Conservation (phyloP, 2,113 vertebrate genomes). For the Orthonyx spaldingii region DNA sequence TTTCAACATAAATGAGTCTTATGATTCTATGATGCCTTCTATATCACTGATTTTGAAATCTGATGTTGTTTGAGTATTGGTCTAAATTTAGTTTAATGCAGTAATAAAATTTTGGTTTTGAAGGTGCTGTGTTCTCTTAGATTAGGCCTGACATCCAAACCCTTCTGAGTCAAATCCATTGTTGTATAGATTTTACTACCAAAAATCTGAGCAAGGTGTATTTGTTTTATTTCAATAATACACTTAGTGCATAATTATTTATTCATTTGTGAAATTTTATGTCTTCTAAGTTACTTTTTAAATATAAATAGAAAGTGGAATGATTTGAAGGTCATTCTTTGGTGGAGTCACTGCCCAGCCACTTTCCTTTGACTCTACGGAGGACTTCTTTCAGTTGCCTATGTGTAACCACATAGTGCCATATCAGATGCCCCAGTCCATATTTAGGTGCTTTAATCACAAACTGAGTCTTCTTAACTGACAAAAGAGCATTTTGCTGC, state of each 20-base stretch:
- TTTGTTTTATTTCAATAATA: background rate
- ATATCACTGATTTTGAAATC: background rate
- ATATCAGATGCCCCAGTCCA: background rate
- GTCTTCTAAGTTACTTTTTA: background rate
- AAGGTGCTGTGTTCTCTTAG: background rate
- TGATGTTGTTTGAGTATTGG: background rate
- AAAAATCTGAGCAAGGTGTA: background rate
- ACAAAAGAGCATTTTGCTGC: background rate
- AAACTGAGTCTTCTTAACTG: background rate
- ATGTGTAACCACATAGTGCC: fast-evolving
- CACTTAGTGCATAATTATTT: background rate
- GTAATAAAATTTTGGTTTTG: background rate
- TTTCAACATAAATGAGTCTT: background rate
- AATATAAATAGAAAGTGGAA: background rate
- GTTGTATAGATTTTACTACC: background rate
- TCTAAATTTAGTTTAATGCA: background rate
- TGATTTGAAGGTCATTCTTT: background rate
- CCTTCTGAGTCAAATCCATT: background rate
- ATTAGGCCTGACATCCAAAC: background rate
- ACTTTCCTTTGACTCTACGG: background rate
- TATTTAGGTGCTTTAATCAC: background rate
- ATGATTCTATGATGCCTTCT: background rate
- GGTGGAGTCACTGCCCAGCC: background rate
- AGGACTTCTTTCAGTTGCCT: background rate
- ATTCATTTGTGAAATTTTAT: background rate